Evolutionary conservation across 2,888 invertebrate species (phyloP).

Genomic region (Drosophila flavopinicola): DNA sequence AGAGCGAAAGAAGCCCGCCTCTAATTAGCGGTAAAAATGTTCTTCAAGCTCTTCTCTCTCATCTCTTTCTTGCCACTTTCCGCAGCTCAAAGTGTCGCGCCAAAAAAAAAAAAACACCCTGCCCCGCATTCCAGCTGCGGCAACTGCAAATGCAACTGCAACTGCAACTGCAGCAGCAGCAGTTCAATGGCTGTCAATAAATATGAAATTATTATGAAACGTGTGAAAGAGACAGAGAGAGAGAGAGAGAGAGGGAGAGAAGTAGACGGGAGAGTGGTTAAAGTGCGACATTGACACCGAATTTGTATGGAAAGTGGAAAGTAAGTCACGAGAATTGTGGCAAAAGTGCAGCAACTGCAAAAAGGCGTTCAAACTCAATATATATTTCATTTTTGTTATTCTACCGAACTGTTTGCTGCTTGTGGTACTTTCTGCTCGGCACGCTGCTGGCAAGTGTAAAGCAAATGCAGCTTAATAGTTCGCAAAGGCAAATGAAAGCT

Average conservation of each 20-base stretch:
- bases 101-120: neutral
- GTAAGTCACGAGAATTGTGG: conserved; percentile 54
- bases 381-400: no score
- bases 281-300: conserved; percentile 63
- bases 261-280: neutral
- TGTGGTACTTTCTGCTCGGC: conserved; percentile 3
- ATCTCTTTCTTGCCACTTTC: conserved; percentile 23
- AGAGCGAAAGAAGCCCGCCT: conserved; percentile 26
- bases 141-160: conserved; percentile 6
- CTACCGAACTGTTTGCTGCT: neutral
- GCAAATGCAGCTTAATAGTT: conserved; percentile 30
- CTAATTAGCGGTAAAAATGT: conserved; percentile 52
- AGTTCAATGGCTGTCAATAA: conserved; percentile 69
- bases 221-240: conserved; percentile 20
- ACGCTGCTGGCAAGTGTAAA: conserved; percentile 5
- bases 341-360: conserved; percentile 22
- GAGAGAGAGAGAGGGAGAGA: conserved; percentile 1
- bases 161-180: conserved; percentile 35
- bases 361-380: neutral
- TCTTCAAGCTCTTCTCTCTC: conserved; percentile 29
- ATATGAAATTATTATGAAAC: conserved; percentile 61
- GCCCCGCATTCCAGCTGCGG: no score
- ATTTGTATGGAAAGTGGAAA: conserved; percentile 54
- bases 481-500: conserved; percentile 36
- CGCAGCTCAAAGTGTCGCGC: neutral